Evolutionary conservation across 2,888 invertebrate species (phyloP).

Genomic region (Xestia c-nigrum): DNA sequence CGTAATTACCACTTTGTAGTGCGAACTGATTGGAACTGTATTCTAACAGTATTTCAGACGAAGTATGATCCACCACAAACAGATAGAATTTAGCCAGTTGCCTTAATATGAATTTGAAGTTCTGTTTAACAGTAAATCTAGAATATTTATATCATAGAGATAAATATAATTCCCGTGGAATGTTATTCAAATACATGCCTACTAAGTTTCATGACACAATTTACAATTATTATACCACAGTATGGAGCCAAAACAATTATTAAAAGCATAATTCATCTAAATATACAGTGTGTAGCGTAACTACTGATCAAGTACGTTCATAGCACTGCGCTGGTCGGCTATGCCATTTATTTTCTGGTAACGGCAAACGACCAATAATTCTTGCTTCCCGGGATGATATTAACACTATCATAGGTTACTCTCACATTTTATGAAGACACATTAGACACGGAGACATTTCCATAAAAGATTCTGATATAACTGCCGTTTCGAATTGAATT

Average conservation of each 20-base stretch:
- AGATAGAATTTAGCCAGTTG: no score
- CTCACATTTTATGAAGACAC: slow-evolving; percentile 89
- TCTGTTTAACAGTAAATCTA: slow-evolving; percentile 5
- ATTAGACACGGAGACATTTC: slow-evolving; percentile 85
- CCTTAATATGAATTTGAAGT: neutral
- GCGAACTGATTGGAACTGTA: no score
- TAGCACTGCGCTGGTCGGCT: slow-evolving; percentile 73
- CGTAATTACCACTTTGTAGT: no score
- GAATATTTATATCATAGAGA: neutral
- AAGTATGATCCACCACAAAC: no score
- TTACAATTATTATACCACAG: slow-evolving; percentile 44
- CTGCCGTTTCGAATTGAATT: slow-evolving; percentile 62
- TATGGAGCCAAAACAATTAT: slow-evolving; percentile 51
- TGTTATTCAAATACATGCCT: slow-evolving; percentile 18
- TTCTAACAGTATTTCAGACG: no score
- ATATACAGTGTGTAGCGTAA: slow-evolving; percentile 63
- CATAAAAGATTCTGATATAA: slow-evolving; percentile 79
- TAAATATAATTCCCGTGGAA: neutral
- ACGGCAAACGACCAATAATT: slow-evolving; percentile 90
- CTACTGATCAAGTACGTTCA: slow-evolving; percentile 68
- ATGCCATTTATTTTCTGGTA: slow-evolving; percentile 86
- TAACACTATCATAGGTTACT: slow-evolving; percentile 90
- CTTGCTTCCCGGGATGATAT: slow-evolving; percentile 89
- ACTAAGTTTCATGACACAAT: slow-evolving; percentile 31
- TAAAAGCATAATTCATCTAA: slow-evolving; percentile 63